Conservation (phyloP, 1,140 invertebrate species). For the Diprion similis region DNA sequence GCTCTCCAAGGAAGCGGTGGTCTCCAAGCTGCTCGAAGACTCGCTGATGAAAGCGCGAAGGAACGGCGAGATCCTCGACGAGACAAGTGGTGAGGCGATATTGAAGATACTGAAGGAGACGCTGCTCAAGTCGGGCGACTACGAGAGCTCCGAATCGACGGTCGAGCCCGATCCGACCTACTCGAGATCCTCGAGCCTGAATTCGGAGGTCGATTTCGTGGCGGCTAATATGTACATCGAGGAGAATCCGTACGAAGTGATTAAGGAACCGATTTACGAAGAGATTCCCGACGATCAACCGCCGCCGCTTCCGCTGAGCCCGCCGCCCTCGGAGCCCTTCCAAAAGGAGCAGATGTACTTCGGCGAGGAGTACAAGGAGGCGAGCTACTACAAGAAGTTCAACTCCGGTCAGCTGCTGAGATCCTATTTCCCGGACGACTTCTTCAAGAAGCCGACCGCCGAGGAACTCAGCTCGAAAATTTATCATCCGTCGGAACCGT, state of each 20-base stretch:
- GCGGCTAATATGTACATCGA: conserved; percentile 57
- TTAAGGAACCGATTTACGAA: conserved; percentile 82
- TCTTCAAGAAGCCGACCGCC: conserved; percentile 66
- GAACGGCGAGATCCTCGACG: conserved; percentile 54
- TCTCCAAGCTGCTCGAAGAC: conserved; percentile 56
- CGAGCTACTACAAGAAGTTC: conserved; percentile 53
- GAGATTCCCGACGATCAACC: conserved; percentile 83
- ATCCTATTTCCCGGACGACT: conserved; percentile 83
- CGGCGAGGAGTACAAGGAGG: conserved; percentile 71
- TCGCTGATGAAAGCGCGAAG: conserved; percentile 54
- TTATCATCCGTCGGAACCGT: conserved; percentile 31
- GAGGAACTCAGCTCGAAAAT: conserved; percentile 30
- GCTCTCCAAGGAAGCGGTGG: conserved; percentile 50
- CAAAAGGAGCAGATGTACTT: conserved; percentile 55
- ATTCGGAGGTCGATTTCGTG: conserved; percentile 56
- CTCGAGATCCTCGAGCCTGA: conserved; percentile 43
- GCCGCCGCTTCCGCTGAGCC: conserved; percentile 68
- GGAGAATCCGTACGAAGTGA: conserved; percentile 79
- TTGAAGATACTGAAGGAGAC: conserved; percentile 56
- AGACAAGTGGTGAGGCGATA: conserved; percentile 55
- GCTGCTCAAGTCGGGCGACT: conserved; percentile 48
- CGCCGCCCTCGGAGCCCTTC: conserved; percentile 55
- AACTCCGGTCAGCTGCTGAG: conserved; percentile 81
- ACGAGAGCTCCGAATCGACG: conserved; percentile 49
- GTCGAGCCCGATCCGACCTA: conserved; percentile 46